These are phyloP conservation scores for Sarcophaga variegata DNA, from an alignment of 2,888 invertebrate genomes.

Conservation along the genomic window DNA sequence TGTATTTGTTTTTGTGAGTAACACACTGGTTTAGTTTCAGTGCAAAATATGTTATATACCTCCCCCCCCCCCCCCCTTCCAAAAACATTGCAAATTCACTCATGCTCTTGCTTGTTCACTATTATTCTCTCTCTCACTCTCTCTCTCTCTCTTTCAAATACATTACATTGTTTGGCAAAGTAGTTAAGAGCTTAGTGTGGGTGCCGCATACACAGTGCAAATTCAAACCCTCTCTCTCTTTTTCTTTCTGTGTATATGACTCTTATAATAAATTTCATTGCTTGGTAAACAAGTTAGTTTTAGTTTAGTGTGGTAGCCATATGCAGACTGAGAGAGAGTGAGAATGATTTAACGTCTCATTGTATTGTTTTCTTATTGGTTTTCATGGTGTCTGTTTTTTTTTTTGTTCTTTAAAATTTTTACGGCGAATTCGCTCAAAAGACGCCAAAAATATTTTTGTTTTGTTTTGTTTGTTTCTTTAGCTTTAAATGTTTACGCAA, in stretches of 20 bases:
- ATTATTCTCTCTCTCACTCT: background rate
- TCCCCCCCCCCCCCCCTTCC: no score
- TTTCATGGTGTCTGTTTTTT: background rate
- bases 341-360: background rate
- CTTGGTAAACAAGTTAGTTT: no score
- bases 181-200: background rate
- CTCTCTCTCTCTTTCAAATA: no score
- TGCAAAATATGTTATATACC: no score
- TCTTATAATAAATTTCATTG: no score
- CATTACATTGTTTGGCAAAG: no score
- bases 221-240: background rate
- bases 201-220: background rate
- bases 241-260: background rate
- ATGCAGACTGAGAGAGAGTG: background rate
- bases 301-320: background rate
- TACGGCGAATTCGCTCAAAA: constrained; percentile 78
- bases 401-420: constrained; percentile 43
- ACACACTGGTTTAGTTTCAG: no score
- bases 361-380: constrained; percentile 8
- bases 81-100: constrained; percentile 23
- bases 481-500: background rate
- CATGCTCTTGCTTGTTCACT: constrained; percentile 18
- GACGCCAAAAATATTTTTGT: constrained; percentile 49
- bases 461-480: background rate
- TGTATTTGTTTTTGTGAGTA: no score